A percentile compares a stretch with the other conserved stretches of the same genome.
phyloP scores from a whole-genome alignment of 2,888 invertebrate species.

The Acrobasis suavella region DNA sequence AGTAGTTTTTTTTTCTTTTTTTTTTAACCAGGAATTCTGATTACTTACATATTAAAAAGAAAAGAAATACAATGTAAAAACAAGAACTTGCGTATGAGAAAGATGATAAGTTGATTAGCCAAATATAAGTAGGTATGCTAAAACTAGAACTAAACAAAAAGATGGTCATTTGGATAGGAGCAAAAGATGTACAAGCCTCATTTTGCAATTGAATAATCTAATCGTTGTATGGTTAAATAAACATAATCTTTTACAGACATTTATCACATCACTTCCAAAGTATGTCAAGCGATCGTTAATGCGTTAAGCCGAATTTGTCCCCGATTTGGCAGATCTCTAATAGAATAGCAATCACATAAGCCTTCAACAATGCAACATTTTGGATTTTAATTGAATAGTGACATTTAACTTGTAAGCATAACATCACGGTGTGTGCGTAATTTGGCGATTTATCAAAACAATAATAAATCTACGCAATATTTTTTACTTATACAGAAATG shows the following conservation, averaged over 20 bases:
- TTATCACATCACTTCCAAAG: constrained; percentile 7
- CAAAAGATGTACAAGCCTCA: not conserved
- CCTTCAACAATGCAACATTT: constrained; percentile 9
- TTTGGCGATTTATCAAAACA: constrained; percentile 26
- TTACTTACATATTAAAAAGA: too few relatives aligned
- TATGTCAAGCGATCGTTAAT: constrained; percentile 4
- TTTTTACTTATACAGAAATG: not conserved
- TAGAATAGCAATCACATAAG: not conserved
- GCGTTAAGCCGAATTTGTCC: constrained; percentile 7
- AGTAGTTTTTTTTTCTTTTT: too few relatives aligned
- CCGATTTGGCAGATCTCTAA: not conserved
- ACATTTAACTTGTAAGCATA: constrained; percentile 27
- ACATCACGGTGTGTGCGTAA: constrained; percentile 25
- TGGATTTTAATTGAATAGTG: constrained; percentile 23
- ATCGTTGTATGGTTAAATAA: constrained; percentile 10
- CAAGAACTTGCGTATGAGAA: too few relatives aligned
- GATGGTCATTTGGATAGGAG: not conserved
- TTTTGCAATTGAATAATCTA: not conserved
- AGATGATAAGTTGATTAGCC: too few relatives aligned
- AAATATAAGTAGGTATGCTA: too few relatives aligned
- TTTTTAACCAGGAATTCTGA: too few relatives aligned
- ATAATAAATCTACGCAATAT: constrained; percentile 9
- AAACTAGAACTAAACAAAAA: too few relatives aligned
- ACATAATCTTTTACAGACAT: constrained; percentile 11
- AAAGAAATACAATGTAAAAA: too few relatives aligned